Evolutionary conservation across 2,113 vertebrate genomes (phyloP).

Genomic region (Asarcornis scutulata): DNA sequence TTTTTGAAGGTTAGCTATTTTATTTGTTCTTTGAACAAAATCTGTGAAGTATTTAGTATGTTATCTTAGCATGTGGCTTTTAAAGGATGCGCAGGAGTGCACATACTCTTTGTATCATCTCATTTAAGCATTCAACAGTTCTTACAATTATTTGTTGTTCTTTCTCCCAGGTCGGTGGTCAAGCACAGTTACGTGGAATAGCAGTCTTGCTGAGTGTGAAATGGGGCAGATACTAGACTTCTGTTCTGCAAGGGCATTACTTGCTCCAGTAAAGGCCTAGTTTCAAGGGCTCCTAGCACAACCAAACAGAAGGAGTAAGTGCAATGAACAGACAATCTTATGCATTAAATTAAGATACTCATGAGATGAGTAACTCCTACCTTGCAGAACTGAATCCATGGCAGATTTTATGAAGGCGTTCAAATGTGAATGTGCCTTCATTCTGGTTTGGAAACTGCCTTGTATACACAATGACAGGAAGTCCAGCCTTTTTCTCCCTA

Average conservation of each 20-base stretch:
- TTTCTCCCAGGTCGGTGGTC: not conserved
- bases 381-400: not conserved
- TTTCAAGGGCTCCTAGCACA: not conserved
- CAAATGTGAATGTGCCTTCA: not conserved
- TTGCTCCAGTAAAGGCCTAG: not conserved
- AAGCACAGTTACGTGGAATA: not conserved
- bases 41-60: too few species aligned
- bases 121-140: not conserved
- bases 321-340: not conserved
- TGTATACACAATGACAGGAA: not conserved
- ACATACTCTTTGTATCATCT: conserved; percentile 25
- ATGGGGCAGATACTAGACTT: not conserved
- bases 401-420: not conserved
- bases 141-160: conserved; percentile 9
- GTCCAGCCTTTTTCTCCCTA: not conserved
- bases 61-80: not conserved
- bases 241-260: not conserved
- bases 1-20: too few species aligned
- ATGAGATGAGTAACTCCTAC: not conserved
- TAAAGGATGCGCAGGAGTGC: not conserved
- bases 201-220: not conserved
- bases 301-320: not conserved
- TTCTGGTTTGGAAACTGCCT: not conserved
- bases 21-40: too few species aligned
- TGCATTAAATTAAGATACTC: not conserved